Conservation (phyloP, 2,888 invertebrate genomes). For the Papilio protenor region DNA sequence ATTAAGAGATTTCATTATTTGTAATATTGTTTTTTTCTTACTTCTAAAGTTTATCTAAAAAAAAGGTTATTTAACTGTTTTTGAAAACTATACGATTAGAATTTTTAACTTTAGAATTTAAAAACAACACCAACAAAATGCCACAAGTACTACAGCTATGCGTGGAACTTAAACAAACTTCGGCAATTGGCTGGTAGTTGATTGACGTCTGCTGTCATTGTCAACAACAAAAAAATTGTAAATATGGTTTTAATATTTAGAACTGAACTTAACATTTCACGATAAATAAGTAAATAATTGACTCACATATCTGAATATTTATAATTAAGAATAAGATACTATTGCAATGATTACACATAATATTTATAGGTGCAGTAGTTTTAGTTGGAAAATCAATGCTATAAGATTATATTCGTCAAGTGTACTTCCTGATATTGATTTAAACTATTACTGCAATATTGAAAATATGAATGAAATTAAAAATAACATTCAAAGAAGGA, state of each 20-base stretch:
- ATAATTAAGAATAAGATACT: neutral
- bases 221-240: neutral
- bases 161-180: neutral
- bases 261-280: neutral
- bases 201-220: neutral
- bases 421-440: constrained; percentile 79
- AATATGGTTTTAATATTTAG: neutral
- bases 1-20: neutral
- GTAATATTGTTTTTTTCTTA: neutral
- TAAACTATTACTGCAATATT: constrained; percentile 86
- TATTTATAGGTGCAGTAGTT: constrained; percentile 14
- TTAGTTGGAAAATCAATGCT: constrained; percentile 20
- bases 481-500: constrained; percentile 86
- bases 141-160: neutral
- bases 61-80: neutral
- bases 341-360: constrained; percentile 18
- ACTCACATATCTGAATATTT: neutral
- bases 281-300: neutral
- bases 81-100: neutral
- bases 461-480: constrained; percentile 85
- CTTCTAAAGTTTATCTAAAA: neutral
- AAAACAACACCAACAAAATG: neutral
- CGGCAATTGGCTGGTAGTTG: neutral
- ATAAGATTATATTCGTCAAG: constrained; percentile 54
- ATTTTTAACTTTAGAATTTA: neutral